Evolutionary conservation across 2,113 vertebrate species (phyloP).

Genomic region (Pagrus major): DNA sequence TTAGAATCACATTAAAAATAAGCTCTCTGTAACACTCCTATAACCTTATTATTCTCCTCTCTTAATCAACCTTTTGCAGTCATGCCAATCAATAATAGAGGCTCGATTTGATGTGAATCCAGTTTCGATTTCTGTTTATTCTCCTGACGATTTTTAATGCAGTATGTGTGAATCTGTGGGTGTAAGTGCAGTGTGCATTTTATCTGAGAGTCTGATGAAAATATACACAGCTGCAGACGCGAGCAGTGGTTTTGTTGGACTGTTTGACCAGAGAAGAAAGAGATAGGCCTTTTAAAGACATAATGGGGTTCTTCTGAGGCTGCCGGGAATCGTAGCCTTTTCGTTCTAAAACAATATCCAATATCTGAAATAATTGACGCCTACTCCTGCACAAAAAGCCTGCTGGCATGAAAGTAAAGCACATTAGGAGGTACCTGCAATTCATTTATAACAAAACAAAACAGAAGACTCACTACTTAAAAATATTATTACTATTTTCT

Average conservation of each 20-base stretch:
- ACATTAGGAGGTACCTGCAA: slow-evolving; percentile 49
- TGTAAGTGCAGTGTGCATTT: slow-evolving; percentile 41
- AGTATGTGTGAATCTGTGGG: slow-evolving; percentile 33
- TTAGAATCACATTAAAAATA: slow-evolving; percentile 14
- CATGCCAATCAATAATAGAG: slow-evolving; percentile 33
- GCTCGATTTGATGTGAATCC: slow-evolving; percentile 29
- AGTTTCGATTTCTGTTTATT: slow-evolving; percentile 34
- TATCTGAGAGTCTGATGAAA: slow-evolving; percentile 31
- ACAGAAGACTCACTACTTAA: background rate
- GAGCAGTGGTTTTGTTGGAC: slow-evolving; percentile 35
- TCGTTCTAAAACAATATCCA: slow-evolving; percentile 68
- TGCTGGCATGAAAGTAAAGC: slow-evolving; percentile 50
- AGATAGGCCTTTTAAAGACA: slow-evolving; percentile 47
- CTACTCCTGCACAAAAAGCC: slow-evolving; percentile 57
- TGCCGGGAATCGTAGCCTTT: slow-evolving; percentile 50
- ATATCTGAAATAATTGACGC: slow-evolving; percentile 68
- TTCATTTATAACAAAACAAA: slow-evolving; percentile 50
- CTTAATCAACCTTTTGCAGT: slow-evolving; percentile 36
- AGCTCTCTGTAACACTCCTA: background rate
- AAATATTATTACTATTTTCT: slow-evolving; percentile 35
- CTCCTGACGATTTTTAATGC: slow-evolving; percentile 23
- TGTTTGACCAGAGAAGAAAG: slow-evolving; percentile 64
- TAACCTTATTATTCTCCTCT: slow-evolving; percentile 23
- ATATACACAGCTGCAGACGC: slow-evolving; percentile 32
- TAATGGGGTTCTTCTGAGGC: slow-evolving; percentile 58